Base-by-base conservation (phyloP, 2,888 invertebrate species). In the Loripinus fragilis region DNA sequence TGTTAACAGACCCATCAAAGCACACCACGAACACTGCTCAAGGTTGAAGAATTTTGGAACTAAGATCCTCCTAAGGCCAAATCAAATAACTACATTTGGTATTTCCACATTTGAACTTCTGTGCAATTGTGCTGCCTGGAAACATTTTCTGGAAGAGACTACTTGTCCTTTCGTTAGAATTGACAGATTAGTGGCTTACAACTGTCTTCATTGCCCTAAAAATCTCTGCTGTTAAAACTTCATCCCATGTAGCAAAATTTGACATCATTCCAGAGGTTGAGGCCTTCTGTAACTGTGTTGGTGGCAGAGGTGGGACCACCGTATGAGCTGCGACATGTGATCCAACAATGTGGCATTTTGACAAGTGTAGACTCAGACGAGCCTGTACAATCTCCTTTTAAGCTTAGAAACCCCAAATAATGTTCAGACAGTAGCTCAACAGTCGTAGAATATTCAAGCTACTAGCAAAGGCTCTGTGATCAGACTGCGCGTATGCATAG, bases 141-240 rank as follows among this genome's bases (percentile, higher is more conserved):
- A 74, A 74, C 73, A 74, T 74, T 38, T 66, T 48, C 23, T 66
- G 52, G 48, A 74, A 74, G 35, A 74, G 52, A 23, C 25, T 67
- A 45, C 64, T 41, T 71, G 41, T 71, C 10, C 45, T 38, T 55
- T 8, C 48, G 28, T 17, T 45, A 25, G 68, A 42, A 68, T 23
- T 68, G 28, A 30, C 30, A 45, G 68, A 68, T 12, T 45, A 68
- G 35, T 68, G 68, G 30, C 48, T 68, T 12, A 68, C 48, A 12
- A 68, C 68, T 35, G 68, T 68, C 17, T 68, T 68, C 30, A 68
- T 12, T 15, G 48, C 48, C 68, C 68, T 45, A 15, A 68, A 25
- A 45, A 68, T 68, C 35, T 68, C 68, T 41, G 68, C 68, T 35
- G 48, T 25, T 20, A 68, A 38, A 45, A 48, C 68, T 28, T 48